phyloP scores from a whole-genome alignment of 2,797 vertebrate genomes.

The Epinephelus malabaricus region DNA sequence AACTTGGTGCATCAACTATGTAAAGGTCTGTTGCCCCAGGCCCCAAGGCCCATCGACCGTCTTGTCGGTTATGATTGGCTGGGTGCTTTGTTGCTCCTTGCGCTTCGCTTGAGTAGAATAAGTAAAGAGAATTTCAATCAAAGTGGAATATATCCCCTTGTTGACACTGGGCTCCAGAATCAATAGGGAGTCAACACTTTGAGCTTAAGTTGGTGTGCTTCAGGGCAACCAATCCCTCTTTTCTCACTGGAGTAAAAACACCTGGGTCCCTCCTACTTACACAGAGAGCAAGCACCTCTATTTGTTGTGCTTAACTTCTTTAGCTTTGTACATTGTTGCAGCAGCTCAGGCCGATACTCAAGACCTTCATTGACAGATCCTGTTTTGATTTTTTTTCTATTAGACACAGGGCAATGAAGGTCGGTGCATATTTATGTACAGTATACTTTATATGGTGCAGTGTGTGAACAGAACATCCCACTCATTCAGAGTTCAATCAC shows the following conservation, averaged over 20 bases:
- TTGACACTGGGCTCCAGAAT: constrained; percentile 74
- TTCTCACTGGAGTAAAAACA: constrained; percentile 64
- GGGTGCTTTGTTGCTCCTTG: constrained; percentile 74
- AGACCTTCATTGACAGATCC: constrained; percentile 26
- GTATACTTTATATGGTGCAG: neutral
- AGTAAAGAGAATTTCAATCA: constrained; percentile 81
- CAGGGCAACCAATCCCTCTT: constrained; percentile 65
- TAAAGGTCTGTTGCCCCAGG: constrained; percentile 70
- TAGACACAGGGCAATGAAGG: neutral
- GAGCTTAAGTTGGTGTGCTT: constrained; percentile 70
- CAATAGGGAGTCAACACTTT: constrained; percentile 79
- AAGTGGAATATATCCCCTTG: constrained; percentile 79
- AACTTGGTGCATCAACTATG: constrained; percentile 67
- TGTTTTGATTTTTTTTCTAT: constrained; percentile 5
- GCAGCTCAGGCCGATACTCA: constrained; percentile 30
- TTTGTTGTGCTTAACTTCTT: constrained; percentile 58
- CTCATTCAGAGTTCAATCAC: neutral
- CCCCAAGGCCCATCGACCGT: constrained; percentile 71
- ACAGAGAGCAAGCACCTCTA: constrained; percentile 50
- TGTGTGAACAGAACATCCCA: neutral
- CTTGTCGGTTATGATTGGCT: constrained; percentile 82
- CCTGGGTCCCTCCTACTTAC: constrained; percentile 61
- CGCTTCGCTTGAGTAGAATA: constrained; percentile 74
- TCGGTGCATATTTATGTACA: neutral
- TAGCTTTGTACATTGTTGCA: constrained; percentile 33